These are phyloP conservation scores for Phoeniculus purpureus DNA, from an alignment of 2,797 vertebrate species.

Conservation along the genomic window DNA sequence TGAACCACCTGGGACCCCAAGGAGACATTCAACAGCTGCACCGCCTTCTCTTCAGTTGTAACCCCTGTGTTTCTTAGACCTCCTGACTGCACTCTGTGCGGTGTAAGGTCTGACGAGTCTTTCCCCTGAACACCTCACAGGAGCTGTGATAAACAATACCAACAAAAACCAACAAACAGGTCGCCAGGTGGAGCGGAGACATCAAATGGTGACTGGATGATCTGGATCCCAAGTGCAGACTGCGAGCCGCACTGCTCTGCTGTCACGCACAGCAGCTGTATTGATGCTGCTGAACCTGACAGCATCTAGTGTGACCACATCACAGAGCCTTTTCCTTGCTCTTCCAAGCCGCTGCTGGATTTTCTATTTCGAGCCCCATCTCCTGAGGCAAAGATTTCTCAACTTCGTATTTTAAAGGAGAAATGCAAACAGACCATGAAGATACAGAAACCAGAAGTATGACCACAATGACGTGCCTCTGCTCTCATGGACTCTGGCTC, in stretches of 20 bases:
- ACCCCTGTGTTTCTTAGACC: not conserved
- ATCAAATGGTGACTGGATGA: not conserved
- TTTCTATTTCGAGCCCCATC: not conserved
- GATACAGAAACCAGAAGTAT: not conserved
- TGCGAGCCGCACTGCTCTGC: not conserved
- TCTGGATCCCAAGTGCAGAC: not conserved
- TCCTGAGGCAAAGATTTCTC: not conserved
- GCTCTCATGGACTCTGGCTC: not conserved
- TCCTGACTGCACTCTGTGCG: not conserved
- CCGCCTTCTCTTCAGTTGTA: constrained; percentile 14
- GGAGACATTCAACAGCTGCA: not conserved
- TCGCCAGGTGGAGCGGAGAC: not conserved
- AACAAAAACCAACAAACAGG: not conserved
- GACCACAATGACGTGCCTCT: not conserved
- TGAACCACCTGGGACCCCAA: not conserved
- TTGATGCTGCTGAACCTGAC: not conserved
- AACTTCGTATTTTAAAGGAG: not conserved
- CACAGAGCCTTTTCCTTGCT: not conserved
- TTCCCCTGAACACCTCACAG: not conserved
- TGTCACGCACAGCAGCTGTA: not conserved
- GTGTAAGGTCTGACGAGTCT: not conserved
- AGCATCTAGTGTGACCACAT: not conserved
- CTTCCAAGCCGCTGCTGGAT: not conserved
- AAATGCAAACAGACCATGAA: not conserved
- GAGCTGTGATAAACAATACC: not conserved